phyloP scores from a whole-genome alignment of 2,113 vertebrate species.

The Oreocharis arfaki region DNA sequence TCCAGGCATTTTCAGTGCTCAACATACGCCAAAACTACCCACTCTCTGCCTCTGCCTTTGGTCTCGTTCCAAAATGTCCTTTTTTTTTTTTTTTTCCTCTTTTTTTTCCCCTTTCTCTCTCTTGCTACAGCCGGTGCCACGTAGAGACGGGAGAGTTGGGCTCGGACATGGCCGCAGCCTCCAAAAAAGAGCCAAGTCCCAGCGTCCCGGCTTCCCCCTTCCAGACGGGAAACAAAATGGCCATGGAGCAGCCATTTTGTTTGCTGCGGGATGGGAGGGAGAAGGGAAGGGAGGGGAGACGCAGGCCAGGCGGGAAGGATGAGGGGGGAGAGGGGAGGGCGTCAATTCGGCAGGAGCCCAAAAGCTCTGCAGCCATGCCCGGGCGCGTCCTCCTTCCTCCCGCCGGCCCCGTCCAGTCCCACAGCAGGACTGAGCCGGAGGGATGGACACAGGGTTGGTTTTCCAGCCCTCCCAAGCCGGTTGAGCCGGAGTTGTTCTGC shows the following conservation, averaged over 20 bases:
- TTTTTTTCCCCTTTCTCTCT: background rate
- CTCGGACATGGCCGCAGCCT: slow-evolving; percentile 48
- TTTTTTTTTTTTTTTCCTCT: background rate
- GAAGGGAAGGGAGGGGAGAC: slow-evolving; percentile 48
- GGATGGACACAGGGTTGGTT: background rate
- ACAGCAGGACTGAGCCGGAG: fast-evolving
- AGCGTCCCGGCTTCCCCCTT: slow-evolving; percentile 45
- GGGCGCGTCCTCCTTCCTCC: slow-evolving; percentile 21
- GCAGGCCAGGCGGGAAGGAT: background rate
- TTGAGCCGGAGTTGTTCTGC: fast-evolving
- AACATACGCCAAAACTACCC: slow-evolving; percentile 65
- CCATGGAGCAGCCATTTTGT: slow-evolving; percentile 70
- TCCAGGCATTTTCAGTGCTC: slow-evolving; percentile 57
- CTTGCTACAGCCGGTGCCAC: slow-evolving; percentile 55
- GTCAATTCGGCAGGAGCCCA: slow-evolving; percentile 43
- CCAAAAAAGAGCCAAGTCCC: slow-evolving; percentile 52
- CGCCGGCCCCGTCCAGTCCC: background rate
- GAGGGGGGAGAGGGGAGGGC: background rate
- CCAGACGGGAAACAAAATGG: slow-evolving; percentile 57
- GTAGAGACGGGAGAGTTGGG: slow-evolving; percentile 45
- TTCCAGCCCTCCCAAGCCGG: background rate
- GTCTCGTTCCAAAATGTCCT: slow-evolving; percentile 54
- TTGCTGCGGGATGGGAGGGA: slow-evolving; percentile 49
- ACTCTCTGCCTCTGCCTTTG: slow-evolving; percentile 63
- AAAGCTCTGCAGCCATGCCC: background rate